Base-by-base conservation (phyloP, 1,140 invertebrate species). In the Heliconius hermathena region DNA sequence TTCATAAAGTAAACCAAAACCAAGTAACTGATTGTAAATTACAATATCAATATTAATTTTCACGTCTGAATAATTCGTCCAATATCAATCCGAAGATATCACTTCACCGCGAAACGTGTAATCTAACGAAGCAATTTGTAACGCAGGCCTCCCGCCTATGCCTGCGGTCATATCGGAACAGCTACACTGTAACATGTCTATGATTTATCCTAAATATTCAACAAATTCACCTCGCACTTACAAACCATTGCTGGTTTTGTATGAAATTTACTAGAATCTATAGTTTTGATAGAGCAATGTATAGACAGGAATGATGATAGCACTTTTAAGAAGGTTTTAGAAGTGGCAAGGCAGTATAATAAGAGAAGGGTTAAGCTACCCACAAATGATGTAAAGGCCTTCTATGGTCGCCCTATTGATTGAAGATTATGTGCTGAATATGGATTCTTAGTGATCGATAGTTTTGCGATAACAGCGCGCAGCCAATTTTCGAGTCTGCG, bases 101-200 rank as follows among this genome's bases (percentile, higher is more conserved):
- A 75, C 66, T 78, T 36, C 29, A 78, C 71, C 71, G 41, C 52
- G 74, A 38, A 82, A 79, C 74, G 73, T 82, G 76, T 78, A 81
- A 82, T 82, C 54, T 82, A 70, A 82, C 77, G 81, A 76, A 79
- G 77, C 76, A 82, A 82, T 82, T 82, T 82, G 77, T 74, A 78
- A 78, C 72, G 52, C 46, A 79, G 74, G 71, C 77, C 80, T 70
- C 66, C 16, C 73, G 73, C 73, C 73, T 77, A 38, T 26, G 76
- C 78, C 75, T 82, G 81, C 81, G 81, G 81, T 82, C 72, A 77
- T 79, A 82, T 79, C 76, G 73, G 78, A 82, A 82, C 74, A 78
- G 70, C 38, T 60, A 29, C 73, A 49, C 52, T 33, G 5, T 41
- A 77, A 72, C 36, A 72, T 41, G 38, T n/a, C 33, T 72, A 72